These are phyloP conservation scores for Psammodynastes pulverulentus DNA, from an alignment of 2,113 vertebrate species.

Conservation along the genomic window DNA sequence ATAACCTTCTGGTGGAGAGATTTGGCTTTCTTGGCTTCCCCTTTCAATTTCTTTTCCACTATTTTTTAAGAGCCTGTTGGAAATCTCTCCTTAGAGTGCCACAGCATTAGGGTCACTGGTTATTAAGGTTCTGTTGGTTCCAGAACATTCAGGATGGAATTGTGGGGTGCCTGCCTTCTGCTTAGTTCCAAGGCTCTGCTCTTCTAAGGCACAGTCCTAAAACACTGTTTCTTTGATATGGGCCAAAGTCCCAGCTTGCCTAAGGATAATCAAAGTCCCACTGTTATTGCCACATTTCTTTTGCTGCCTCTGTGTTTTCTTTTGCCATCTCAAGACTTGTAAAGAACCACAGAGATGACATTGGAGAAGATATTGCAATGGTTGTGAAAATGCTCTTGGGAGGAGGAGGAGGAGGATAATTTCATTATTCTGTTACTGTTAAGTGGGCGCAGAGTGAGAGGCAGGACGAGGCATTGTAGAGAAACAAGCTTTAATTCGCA, in stretches of 20 bases:
- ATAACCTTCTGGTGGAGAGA: neutral
- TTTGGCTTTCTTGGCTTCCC: neutral
- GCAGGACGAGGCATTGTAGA: no score
- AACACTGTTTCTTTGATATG: neutral
- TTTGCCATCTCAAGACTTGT: neutral
- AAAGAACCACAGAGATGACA: neutral
- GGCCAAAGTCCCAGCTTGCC: neutral
- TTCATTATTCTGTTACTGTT: no score
- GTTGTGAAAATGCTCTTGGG: neutral
- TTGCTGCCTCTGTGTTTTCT: neutral
- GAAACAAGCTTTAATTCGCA: no score
- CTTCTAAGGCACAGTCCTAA: neutral
- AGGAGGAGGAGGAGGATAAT: neutral
- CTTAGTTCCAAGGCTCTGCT: neutral
- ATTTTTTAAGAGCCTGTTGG: neutral
- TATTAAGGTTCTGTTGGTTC: neutral
- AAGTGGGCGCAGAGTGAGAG: no score
- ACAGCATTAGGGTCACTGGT: neutral
- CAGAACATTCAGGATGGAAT: neutral
- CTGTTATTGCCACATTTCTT: neutral
- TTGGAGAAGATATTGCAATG: neutral
- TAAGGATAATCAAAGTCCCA: neutral
- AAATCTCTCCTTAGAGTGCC: neutral
- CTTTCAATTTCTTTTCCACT: neutral
- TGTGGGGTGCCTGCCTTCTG: neutral